phyloP scores from a whole-genome alignment of 2,797 vertebrate genomes.

The Percopsis omiscomaycus region DNA sequence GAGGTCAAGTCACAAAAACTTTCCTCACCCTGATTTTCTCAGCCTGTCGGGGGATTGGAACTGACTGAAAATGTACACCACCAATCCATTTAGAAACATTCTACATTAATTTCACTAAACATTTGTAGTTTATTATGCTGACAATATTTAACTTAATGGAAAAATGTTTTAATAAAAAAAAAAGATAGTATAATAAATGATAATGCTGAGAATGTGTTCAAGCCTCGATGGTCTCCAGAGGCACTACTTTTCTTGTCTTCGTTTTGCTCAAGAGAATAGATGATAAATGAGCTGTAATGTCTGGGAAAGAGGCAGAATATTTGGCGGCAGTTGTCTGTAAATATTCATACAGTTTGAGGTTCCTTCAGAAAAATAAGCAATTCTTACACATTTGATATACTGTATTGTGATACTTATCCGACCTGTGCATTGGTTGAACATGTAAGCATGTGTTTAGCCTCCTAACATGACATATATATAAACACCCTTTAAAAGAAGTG shows the following conservation, averaged over 20 bases:
- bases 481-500: constrained; percentile 66
- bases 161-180: background rate
- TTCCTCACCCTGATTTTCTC: too few relatives aligned
- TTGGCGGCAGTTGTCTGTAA: constrained; percentile 75
- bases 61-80: too few relatives aligned
- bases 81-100: too few relatives aligned
- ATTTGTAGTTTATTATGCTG: background rate
- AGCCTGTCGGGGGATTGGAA: too few relatives aligned
- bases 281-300: constrained; percentile 73
- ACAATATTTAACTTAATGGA: background rate
- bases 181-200: background rate
- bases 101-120: too few relatives aligned
- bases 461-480: constrained; percentile 52
- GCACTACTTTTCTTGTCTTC: constrained; percentile 53
- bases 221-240: constrained; percentile 42
- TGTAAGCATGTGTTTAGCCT: constrained; percentile 76
- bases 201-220: constrained; percentile 38
- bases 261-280: constrained; percentile 65
- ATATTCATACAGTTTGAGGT: constrained; percentile 79
- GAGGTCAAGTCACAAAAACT: too few relatives aligned
- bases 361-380: constrained; percentile 75
- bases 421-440: constrained; percentile 77
- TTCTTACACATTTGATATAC: constrained; percentile 77
- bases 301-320: constrained; percentile 72
- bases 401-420: constrained; percentile 71